Base-by-base conservation (phyloP, 2,113 vertebrate genomes). In the Indri indri region DNA sequence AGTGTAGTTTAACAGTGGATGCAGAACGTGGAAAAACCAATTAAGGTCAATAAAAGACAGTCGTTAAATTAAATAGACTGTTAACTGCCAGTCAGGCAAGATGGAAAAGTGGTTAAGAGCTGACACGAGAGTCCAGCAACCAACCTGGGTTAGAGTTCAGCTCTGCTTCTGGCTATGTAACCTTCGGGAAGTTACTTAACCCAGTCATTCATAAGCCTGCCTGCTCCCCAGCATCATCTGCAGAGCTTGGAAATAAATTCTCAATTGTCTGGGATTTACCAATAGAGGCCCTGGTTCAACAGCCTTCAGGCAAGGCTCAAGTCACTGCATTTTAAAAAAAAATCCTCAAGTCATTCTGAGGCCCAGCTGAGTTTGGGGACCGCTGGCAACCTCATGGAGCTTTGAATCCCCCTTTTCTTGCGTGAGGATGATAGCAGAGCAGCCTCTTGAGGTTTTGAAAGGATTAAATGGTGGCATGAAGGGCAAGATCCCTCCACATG, bases 41-140 rank as follows among this genome's bases (percentile, higher is more conserved):
- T 76, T 71, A 85, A 80, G 91, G 20, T 65, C 82, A 88, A 82
- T 80, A 50, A 94, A 94, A 71, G 14, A 25, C 11, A 88, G 9
- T 54, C 32, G n/a, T 93, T 96, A 90, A 88, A 71, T 91, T 40
- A 57, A 65, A 50, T 61, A 63, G 42, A 73, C 79, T 86, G 42
- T 70, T 88, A 90, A 63, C 76, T 8, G 8, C 50, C 65, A 92
- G 17, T n/a, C 32, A 94, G 32, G 27, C 14, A 68, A 73, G 65
- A 88, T 0, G 80, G 52, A 80, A 90, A 30, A 61, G 40, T 76
- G 32, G 9, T 94, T 92, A 91, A 80, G 52, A 80, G 50, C 23
- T 30, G 52, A 34, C 54, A 11, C 42, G 20, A 42, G 25, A 16
- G 18, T 50, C 42, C 5, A 42, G 11, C 10, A 34, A 47, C 86